Evolutionary conservation across 2,888 invertebrate species (phyloP).

Genomic region (Eumerus sabulonum): DNA sequence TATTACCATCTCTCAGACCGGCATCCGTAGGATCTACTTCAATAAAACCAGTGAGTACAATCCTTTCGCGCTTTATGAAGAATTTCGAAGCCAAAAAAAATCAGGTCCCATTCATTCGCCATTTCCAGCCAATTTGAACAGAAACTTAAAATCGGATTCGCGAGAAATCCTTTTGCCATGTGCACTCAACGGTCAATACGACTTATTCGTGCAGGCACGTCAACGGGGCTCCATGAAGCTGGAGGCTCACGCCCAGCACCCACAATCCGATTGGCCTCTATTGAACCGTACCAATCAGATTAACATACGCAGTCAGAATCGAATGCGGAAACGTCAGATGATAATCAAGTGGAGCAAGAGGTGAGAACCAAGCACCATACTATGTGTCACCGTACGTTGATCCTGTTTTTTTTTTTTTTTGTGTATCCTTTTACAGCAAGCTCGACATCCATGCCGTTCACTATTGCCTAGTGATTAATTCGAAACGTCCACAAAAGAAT

Average conservation of each 20-base stretch:
- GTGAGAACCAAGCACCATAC: slow-evolving; percentile 59
- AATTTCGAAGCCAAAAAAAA: background rate
- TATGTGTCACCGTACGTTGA: slow-evolving; percentile 27
- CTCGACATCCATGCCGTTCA: slow-evolving; percentile 78
- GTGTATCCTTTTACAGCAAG: slow-evolving; percentile 73
- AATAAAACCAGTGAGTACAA: slow-evolving; percentile 77
- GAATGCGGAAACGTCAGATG: slow-evolving; percentile 78
- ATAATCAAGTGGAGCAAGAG: slow-evolving; percentile 78
- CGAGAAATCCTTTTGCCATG: slow-evolving; percentile 75
- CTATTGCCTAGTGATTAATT: slow-evolving; percentile 76
- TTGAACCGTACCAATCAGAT: slow-evolving; percentile 77
- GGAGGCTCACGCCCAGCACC: slow-evolving; percentile 76
- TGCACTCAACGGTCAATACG: slow-evolving; percentile 77
- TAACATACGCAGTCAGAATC: slow-evolving; percentile 77
- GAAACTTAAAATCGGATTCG: slow-evolving; percentile 72
- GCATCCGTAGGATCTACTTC: slow-evolving; percentile 77
- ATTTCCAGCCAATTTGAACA: slow-evolving; percentile 75
- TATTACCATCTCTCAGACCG: slow-evolving; percentile 76
- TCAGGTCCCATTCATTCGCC: background rate
- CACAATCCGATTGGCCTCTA: slow-evolving; percentile 76
- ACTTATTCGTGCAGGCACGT: slow-evolving; percentile 76
- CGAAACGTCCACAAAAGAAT: slow-evolving; percentile 71
- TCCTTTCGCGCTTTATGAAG: too few relatives aligned
- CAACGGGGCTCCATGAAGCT: slow-evolving; percentile 75
- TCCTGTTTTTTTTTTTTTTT: slow-evolving; percentile 15